Percentiles rank a stretch among this genome's conserved stretches.
These are phyloP conservation scores for Drosophila dunni DNA, from an alignment of 1,140 invertebrate species.

Conservation along the genomic window DNA sequence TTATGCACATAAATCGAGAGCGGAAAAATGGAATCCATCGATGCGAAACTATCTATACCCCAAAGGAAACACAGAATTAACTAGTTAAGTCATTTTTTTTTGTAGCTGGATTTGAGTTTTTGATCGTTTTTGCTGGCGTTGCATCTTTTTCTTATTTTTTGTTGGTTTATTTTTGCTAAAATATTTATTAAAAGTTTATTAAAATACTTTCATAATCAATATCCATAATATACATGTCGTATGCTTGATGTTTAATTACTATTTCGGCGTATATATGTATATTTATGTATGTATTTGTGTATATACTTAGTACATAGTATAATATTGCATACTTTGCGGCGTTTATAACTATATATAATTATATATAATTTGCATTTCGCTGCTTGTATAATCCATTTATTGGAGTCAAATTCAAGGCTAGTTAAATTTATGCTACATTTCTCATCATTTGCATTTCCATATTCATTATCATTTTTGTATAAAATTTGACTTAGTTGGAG, in stretches of 20 bases:
- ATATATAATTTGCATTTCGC: constrained; percentile 36
- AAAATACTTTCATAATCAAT: constrained; percentile 79
- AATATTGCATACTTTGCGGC: constrained; percentile 82
- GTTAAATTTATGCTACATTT: constrained; percentile 68
- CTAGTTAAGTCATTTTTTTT: constrained; percentile 4
- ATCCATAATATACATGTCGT: constrained; percentile 68
- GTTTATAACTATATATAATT: constrained; percentile 67
- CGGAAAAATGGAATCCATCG: constrained; percentile 8
- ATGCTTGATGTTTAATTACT: constrained; percentile 51
- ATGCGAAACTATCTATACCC: constrained; percentile 6
- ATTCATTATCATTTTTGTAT: constrained; percentile 34
- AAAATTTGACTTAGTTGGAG: constrained; percentile 65
- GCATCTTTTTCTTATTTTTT: constrained; percentile 30
- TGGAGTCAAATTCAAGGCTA: constrained; percentile 78
- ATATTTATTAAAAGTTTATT: constrained; percentile 83
- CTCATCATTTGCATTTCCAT: neutral
- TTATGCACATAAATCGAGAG: constrained; percentile 69
- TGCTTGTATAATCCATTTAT: constrained; percentile 47
- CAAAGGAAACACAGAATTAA: constrained; percentile 52
- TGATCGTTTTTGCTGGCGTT: constrained; percentile 21
- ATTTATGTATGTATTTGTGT: constrained; percentile 37
- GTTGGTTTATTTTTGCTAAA: constrained; percentile 70
- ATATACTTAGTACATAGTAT: constrained; percentile 59
- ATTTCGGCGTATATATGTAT: constrained; percentile 35
- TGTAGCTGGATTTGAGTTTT: constrained; percentile 27